Base-by-base conservation (phyloP, 2,888 invertebrate species). In the Deilephila porcellus region DNA sequence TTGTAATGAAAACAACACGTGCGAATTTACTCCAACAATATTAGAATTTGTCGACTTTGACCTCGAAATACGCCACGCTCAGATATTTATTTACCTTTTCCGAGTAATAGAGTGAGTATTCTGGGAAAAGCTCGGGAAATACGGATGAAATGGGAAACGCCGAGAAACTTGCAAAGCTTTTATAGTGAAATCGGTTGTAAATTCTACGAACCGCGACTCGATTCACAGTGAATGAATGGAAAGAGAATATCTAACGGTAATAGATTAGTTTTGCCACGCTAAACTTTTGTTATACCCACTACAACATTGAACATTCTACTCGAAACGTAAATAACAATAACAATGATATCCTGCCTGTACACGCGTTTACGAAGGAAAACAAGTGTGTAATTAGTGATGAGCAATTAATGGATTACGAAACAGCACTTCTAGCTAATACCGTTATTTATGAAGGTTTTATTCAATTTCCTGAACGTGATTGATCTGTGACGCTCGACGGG, bases 351-450 rank as follows among this genome's bases (percentile, higher is more conserved):
- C 60, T 60, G 29, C 60, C 4, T 34, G 8, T 37, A 37, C 32
- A 63, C 45, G 19, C 19, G 4, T 45, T 20, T 60, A 71, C 20
- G 37, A 71, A 60, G 60, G 62, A 64, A 64, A 64, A 56, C 37
- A 56, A 59, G 56, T 53, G 25, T 20, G 53, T 67, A 67, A 60
- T 64, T 56, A 59, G 29, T 59, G 56, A 62, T 64, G 62, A 53
- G 56, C 72, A 72, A 64, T 72, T 53, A 64, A 72, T 56, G 20
- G 64, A 64, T 72, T 72, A 72, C 20, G 52, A 45, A 20, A 45
- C 53, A 53, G 14, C 25, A 72, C 62, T 72, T 63, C 52, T 19
- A 56, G 14, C 29, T 56, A 60, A 67, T 67, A 53, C 60, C 17
- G 60, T n/a, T n/a, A 73, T 60, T 71, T 34, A 60, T 29, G 45